Percentiles rank a stretch among this genome's conserved stretches.
phyloP scores from a whole-genome alignment of 1,140 invertebrate species.

The Dreissena polymorpha region DNA sequence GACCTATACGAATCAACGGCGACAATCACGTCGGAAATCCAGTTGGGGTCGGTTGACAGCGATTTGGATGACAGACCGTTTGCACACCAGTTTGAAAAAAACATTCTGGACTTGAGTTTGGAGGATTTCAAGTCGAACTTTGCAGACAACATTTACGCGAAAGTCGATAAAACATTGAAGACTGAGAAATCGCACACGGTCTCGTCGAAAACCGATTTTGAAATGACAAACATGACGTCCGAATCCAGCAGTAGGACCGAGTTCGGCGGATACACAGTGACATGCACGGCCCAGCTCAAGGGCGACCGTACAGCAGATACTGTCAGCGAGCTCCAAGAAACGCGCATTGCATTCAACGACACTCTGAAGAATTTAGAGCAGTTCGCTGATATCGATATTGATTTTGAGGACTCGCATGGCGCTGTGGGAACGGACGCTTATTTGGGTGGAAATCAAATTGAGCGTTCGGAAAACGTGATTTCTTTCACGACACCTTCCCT shows the following conservation, averaged over 20 bases:
- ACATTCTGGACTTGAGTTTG: not conserved
- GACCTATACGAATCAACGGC: constrained; percentile 39
- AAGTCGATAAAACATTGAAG: constrained; percentile 30
- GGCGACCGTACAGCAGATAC: not conserved
- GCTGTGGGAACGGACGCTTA: not conserved
- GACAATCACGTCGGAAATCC: constrained; percentile 29
- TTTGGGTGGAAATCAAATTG: constrained; percentile 8
- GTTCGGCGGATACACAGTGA: constrained; percentile 13
- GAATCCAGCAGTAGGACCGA: not conserved
- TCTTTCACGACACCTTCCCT: not conserved
- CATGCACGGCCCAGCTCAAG: constrained; percentile 33
- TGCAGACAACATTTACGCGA: constrained; percentile 16
- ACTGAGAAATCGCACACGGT: constrained; percentile 5
- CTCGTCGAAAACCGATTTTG: not conserved
- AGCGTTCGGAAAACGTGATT: constrained; percentile 16
- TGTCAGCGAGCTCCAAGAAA: not conserved
- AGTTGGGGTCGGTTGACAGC: constrained; percentile 38
- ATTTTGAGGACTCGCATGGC: not conserved
- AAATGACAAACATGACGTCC: not conserved
- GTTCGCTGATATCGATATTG: constrained; percentile 1
- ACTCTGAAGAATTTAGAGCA: constrained; percentile 28
- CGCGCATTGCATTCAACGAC: constrained; percentile 23
- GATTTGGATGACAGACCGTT: constrained; percentile 1
- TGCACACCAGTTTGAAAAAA: not conserved
- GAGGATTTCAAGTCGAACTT: not conserved